Conservation (phyloP, 2,113 vertebrate species). For the Drymodes brunneopygia region DNA sequence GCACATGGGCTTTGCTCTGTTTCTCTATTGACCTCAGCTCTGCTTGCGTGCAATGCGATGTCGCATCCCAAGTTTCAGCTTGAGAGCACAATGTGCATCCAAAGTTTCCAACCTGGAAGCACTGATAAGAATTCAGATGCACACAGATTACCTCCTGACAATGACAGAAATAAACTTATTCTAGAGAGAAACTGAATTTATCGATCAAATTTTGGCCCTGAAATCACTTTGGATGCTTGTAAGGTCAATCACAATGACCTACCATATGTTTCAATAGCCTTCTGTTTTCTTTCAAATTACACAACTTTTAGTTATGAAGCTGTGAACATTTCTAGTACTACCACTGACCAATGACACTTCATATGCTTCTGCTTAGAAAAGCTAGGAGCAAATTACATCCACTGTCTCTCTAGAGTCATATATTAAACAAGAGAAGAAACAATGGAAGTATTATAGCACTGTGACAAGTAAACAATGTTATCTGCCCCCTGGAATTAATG, state of each 20-base stretch:
- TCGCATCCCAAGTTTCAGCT: slow-evolving; percentile 45
- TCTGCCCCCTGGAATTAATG: not conserved
- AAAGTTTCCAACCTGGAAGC: slow-evolving; percentile 57
- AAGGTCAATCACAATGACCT: slow-evolving; percentile 48
- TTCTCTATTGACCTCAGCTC: slow-evolving; percentile 8
- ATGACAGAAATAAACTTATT: slow-evolving; percentile 45
- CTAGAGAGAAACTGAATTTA: slow-evolving; percentile 23
- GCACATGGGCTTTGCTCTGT: not conserved
- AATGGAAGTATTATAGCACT: not conserved
- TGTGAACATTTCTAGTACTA: not conserved
- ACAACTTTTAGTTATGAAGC: slow-evolving; percentile 2
- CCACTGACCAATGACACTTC: not conserved
- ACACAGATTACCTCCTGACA: slow-evolving; percentile 31
- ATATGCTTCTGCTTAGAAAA: not conserved
- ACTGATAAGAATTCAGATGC: slow-evolving; percentile 43
- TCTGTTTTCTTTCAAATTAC: not conserved
- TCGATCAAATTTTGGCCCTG: slow-evolving; percentile 1
- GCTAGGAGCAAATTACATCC: not conserved
- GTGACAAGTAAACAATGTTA: not conserved
- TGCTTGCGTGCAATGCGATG: slow-evolving; percentile 29
- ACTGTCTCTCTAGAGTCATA: not conserved
- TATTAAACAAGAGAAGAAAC: not conserved
- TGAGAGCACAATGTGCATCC: slow-evolving; percentile 62
- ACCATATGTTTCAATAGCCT: not conserved
- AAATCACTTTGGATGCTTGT: slow-evolving; percentile 10